Evolutionary conservation across 2,888 invertebrate genomes (phyloP), one percentile per base, ranked within the genome.

Genomic region (Brachynemurus nebulosus): DNA sequence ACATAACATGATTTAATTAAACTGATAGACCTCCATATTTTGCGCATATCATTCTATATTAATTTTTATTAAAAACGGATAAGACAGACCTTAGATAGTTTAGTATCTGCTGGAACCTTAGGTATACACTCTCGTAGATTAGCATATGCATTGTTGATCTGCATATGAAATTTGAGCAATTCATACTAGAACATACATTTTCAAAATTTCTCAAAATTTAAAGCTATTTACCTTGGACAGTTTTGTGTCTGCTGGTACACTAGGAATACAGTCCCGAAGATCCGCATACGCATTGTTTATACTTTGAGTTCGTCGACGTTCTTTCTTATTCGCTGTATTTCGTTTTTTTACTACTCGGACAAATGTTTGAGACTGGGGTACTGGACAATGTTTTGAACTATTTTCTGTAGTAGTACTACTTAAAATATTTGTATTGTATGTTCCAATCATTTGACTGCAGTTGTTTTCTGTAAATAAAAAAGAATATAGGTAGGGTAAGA

Each of bases 201-300:
- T 25, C 25, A n/a, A 23, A 27, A 7, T 40, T 25, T 42, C 18
- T 34, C 35, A 42, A 12, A 14, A 16, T 8, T 2, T 12, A 25
- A 69, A n/a, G n/a, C n/a, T n/a, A 57, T 71, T 74, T 67, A 90
- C 89, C 73, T 93, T 95, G 11, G 91, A 91, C 20, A 95, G 66
- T 65, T 95, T 96, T 0, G 95, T 96, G 59, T 96, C 95, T 0
- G 88, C 81, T 0, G 95, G 95, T 1, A 96, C 93, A 58, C 95
- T 93, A 0, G 96, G 96, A 55, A 96, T 96, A 62, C 92, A 89
- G 50, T 92, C 91, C 11, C 95, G 67, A 1, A 96, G 69, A 56
- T 90, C 88, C 1, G 90, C 83, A 61, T 95, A 96, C 0, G 95
- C 95, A 41, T 86, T 90, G 65, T 96, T 96, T 50, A 96, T 96